A percentile compares a stretch with the other conserved stretches of the same genome.
Evolutionary conservation across 2,113 vertebrate species (phyloP).

Genomic region (Lichenostomus cassidix): DNA sequence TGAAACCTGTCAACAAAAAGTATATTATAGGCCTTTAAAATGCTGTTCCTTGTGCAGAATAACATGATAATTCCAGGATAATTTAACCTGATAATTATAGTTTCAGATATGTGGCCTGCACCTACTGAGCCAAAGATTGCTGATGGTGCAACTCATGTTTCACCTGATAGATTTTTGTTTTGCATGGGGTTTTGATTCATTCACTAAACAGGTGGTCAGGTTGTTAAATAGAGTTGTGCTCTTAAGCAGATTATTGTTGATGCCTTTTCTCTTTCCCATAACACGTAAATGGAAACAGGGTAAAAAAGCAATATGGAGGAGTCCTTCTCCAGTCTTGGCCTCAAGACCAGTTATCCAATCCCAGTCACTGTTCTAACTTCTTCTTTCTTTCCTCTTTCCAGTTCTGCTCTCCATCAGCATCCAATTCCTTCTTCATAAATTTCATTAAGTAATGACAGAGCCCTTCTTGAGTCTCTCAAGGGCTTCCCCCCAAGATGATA

Average conservation of each 20-base stretch:
- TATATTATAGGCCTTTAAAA: not conserved
- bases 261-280: not conserved
- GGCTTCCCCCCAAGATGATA: not conserved
- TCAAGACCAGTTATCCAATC: not conserved
- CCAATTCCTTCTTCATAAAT: not conserved
- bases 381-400: not conserved
- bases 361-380: not conserved
- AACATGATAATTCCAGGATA: not conserved
- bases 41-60: not conserved
- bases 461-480: rapidly evolving
- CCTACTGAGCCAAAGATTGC: not conserved
- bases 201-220: not conserved
- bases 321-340: not conserved
- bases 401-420: not conserved
- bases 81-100: not conserved
- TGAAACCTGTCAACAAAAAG: not conserved
- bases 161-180: not conserved
- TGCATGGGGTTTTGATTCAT: not conserved
- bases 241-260: not conserved
- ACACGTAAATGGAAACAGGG: not conserved
- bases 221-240: not conserved
- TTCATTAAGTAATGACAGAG: not conserved
- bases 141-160: not conserved
- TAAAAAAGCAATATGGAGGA: not conserved
- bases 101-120: not conserved